Evolutionary conservation across 2,113 vertebrate genomes (phyloP).

Genomic region (Panthera tigris): DNA sequence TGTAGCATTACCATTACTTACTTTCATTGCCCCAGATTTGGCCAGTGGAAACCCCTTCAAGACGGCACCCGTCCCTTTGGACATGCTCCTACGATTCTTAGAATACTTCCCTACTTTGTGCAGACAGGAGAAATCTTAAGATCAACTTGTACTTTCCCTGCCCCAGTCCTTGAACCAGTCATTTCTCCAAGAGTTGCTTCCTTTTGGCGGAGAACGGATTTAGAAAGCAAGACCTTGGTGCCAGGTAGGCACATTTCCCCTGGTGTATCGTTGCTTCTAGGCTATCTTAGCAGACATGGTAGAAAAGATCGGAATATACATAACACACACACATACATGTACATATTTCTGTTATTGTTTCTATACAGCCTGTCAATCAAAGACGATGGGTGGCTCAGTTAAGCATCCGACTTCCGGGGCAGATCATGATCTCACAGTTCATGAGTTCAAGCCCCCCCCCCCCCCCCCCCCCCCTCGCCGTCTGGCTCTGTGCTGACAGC

Average conservation of each 20-base stretch:
- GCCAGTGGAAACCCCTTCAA: neutral
- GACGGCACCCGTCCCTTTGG: neutral
- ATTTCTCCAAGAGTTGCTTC: neutral
- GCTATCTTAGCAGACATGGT: neutral
- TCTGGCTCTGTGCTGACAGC: too few relatives aligned
- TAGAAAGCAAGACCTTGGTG: neutral
- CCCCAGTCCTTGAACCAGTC: neutral
- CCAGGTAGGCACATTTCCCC: neutral
- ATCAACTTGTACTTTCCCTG: neutral
- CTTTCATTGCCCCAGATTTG: neutral
- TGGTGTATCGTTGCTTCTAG: neutral
- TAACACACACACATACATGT: neutral
- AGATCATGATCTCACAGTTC: too few relatives aligned
- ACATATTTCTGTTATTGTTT: too few relatives aligned
- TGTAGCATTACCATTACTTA: neutral
- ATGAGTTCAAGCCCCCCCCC: too few relatives aligned
- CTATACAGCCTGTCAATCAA: neutral
- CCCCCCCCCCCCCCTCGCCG: fast-evolving
- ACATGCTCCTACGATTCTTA: neutral
- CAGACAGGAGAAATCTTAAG: neutral
- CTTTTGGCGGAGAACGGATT: neutral
- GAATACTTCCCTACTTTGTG: neutral
- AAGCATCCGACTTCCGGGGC: too few relatives aligned
- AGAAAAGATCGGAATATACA: neutral
- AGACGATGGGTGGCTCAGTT: neutral